phyloP scores from a whole-genome alignment of 2,113 vertebrate species.

The Setophaga kirtlandii region DNA sequence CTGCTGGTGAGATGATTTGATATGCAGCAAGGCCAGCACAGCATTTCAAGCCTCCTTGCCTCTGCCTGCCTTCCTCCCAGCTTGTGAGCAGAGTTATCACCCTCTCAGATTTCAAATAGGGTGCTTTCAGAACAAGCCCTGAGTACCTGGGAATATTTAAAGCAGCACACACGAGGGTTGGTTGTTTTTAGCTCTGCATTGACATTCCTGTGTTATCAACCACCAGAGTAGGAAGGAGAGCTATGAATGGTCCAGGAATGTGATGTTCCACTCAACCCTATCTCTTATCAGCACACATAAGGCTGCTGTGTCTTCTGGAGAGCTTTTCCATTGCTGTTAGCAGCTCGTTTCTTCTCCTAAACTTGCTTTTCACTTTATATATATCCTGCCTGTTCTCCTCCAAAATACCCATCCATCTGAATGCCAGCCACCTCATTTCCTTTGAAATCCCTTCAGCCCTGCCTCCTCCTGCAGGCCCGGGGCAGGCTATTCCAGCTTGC shows the following conservation, averaged over 20 bases:
- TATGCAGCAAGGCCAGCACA: not conserved
- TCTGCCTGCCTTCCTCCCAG: not conserved
- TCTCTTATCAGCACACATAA: conserved; percentile 16
- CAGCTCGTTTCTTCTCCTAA: not conserved
- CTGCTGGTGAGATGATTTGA: not conserved
- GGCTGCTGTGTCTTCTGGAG: conserved; percentile 24
- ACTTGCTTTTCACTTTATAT: not conserved
- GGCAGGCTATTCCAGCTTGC: not conserved
- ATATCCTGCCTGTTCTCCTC: not conserved
- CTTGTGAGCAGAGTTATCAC: not conserved
- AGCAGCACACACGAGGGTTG: not conserved
- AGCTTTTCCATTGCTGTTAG: conserved; percentile 9
- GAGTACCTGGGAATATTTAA: conserved; percentile 27
- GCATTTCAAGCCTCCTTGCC: not conserved
- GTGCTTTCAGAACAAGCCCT: not conserved
- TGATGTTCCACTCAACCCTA: conserved; percentile 54
- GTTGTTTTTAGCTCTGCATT: conserved; percentile 39
- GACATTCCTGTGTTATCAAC: conserved; percentile 63
- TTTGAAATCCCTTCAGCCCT: not conserved
- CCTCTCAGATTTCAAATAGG: not conserved
- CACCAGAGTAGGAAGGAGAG: conserved; percentile 20
- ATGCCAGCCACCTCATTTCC: not conserved
- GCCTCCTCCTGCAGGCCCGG: not conserved
- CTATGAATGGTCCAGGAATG: conserved; percentile 15
- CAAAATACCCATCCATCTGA: not conserved